These are phyloP conservation scores for Napeogenes sylphis DNA, from an alignment of 2,888 invertebrate genomes.

Conservation along the genomic window DNA sequence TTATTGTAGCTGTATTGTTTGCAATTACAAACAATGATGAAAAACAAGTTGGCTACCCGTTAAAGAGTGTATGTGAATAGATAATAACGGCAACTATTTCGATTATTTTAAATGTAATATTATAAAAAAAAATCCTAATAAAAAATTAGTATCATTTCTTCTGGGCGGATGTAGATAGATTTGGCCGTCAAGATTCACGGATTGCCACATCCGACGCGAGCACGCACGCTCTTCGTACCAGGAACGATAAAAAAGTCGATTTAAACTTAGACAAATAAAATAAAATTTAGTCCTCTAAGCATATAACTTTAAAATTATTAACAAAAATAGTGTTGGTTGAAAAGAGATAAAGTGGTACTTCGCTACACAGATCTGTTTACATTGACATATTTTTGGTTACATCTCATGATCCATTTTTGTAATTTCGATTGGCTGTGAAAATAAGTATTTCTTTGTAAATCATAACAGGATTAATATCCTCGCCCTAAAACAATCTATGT, in stretches of 20 bases:
- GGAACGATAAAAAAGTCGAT: constrained; percentile 36
- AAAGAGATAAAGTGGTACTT: no score
- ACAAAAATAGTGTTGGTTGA: no score
- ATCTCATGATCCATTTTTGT: background rate
- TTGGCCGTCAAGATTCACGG: constrained; percentile 57
- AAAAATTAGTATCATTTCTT: background rate
- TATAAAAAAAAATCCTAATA: no score
- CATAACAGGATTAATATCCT: constrained; percentile 54
- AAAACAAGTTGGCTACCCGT: no score
- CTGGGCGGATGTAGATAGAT: constrained; percentile 55
- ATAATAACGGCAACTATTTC: no score
- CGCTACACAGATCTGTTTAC: no score
- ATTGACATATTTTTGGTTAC: no score
- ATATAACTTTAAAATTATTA: no score
- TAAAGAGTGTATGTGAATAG: no score
- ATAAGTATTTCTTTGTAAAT: constrained; percentile 42
- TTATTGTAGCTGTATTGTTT: no score
- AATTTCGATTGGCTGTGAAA: background rate
- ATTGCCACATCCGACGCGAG: constrained; percentile 58
- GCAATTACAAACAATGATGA: no score
- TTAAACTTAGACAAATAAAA: constrained; percentile 2
- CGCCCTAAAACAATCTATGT: constrained; percentile 63
- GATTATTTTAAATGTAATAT: no score
- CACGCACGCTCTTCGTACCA: constrained; percentile 27
- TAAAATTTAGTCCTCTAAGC: background rate